These are phyloP conservation scores for Pocillopora meandrina DNA, from an alignment of 92 coral and sea anemone genomes.

Conservation along the genomic window DNA sequence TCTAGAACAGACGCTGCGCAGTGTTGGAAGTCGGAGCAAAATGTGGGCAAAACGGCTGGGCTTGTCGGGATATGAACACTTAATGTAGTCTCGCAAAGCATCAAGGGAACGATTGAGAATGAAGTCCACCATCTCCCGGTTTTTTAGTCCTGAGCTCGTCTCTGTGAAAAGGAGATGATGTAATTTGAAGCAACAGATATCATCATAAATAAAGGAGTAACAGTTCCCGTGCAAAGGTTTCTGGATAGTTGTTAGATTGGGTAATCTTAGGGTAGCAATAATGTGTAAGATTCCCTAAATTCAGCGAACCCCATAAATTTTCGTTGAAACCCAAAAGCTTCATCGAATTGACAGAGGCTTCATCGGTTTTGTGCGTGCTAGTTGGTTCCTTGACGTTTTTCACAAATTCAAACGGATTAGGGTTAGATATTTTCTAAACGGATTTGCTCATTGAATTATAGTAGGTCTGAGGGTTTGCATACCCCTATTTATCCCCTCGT, in stretches of 20 bases:
- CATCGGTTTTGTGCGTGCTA: no score
- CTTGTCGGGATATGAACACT: slow-evolving; percentile 93
- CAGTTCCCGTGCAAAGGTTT: not conserved
- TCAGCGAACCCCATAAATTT: no score
- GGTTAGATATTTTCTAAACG: no score
- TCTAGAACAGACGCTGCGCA: slow-evolving; percentile 79
- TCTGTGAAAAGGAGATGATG: slow-evolving; percentile 28
- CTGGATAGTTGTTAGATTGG: no score
- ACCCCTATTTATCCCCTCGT: not conserved
- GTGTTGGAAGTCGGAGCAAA: slow-evolving; percentile 88
- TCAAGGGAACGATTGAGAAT: slow-evolving; percentile 87
- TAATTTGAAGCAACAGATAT: not conserved
- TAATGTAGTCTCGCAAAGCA: slow-evolving; percentile 91
- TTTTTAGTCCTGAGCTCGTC: slow-evolving; percentile 81
- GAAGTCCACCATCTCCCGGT: slow-evolving; percentile 81
- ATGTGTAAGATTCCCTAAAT: no score
- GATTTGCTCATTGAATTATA: no score
- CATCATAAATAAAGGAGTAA: not conserved
- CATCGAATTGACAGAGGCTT: no score
- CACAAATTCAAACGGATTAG: no score
- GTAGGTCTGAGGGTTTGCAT: no score
- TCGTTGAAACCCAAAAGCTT: no score
- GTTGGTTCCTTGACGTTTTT: no score
- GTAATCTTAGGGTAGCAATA: no score
- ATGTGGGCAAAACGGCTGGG: slow-evolving; percentile 97